These are phyloP conservation scores for Chiridota heheva DNA, from an alignment of 35 echinoderm and acorn worm genomes.

Conservation along the genomic window DNA sequence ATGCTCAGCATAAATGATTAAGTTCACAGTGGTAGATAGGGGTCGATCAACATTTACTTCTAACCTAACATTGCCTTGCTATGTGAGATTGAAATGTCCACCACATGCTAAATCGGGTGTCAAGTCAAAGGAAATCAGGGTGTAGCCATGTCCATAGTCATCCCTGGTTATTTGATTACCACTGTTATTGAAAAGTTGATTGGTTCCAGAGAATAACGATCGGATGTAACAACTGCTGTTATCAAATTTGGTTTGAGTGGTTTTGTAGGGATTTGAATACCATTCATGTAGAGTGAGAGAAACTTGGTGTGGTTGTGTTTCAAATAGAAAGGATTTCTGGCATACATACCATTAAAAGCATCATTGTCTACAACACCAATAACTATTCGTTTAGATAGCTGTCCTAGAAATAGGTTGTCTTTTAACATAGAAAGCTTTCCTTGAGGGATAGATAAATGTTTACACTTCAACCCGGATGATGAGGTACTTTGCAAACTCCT, in stretches of 20 bases:
- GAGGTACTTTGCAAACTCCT: neutral
- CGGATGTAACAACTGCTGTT: neutral
- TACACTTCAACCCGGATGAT: conserved; percentile 37
- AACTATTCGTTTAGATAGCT: conserved; percentile 25
- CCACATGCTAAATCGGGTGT: conserved; percentile 59
- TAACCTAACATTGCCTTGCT: conserved; percentile 67
- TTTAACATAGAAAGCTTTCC: conserved; percentile 5
- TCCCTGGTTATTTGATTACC: conserved; percentile 31
- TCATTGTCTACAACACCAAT: conserved; percentile 20
- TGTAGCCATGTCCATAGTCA: conserved; percentile 63
- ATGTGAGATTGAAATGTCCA: conserved; percentile 57
- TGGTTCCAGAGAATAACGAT: neutral
- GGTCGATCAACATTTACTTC: conserved; percentile 62
- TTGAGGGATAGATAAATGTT: conserved; percentile 23
- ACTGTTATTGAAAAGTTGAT: too few species aligned
- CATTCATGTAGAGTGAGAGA: conserved; percentile 12
- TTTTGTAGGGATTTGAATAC: conserved; percentile 8
- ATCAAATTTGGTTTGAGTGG: conserved; percentile 19
- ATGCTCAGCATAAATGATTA: conserved; percentile 76
- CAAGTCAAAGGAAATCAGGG: conserved; percentile 67
- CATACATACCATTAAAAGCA: conserved; percentile 38
- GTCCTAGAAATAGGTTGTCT: conserved; percentile 24
- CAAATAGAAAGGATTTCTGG: conserved; percentile 36
- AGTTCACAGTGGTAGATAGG: conserved; percentile 45
- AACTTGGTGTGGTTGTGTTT: conserved; percentile 43